These are phyloP conservation scores for Caradrina kadenii DNA, from an alignment of 2,888 invertebrate genomes.

Conservation along the genomic window DNA sequence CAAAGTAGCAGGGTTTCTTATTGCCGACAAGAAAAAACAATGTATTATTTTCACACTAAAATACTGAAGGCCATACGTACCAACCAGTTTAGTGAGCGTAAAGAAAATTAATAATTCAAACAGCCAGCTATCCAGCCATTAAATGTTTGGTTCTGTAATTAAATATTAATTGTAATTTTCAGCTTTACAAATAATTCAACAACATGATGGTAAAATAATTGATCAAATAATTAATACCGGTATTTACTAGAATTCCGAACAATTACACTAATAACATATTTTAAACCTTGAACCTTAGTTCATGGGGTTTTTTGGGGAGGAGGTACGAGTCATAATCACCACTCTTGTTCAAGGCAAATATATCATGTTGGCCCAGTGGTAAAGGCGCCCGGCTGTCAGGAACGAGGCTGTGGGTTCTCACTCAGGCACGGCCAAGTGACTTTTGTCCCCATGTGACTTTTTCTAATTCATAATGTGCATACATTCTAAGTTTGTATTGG, in stretches of 20 bases:
- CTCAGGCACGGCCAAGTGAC: no score
- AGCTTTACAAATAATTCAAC: constrained; percentile 28
- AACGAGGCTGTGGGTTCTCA: no score
- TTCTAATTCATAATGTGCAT: no score
- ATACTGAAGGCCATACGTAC: background rate
- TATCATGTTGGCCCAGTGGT: no score
- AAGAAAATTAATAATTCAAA: constrained; percentile 30
- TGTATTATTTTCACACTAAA: background rate
- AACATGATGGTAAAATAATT: constrained; percentile 9
- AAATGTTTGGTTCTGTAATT: constrained; percentile 19
- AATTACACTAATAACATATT: background rate
- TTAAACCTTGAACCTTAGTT: background rate
- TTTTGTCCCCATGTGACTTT: no score
- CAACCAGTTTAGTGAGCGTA: background rate
- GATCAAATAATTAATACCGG: constrained; percentile 1
- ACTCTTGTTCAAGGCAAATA: no score
- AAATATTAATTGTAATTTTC: constrained; percentile 29
- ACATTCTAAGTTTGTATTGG: no score
- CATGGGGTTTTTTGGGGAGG: no score
- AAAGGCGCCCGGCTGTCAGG: no score
- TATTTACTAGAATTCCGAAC: background rate
- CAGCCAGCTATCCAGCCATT: background rate
- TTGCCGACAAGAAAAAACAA: no score
- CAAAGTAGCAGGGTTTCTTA: no score
- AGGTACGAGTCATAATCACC: no score